Base-by-base conservation (phyloP, 2,888 invertebrate genomes). In the Leptopilina syphax region DNA sequence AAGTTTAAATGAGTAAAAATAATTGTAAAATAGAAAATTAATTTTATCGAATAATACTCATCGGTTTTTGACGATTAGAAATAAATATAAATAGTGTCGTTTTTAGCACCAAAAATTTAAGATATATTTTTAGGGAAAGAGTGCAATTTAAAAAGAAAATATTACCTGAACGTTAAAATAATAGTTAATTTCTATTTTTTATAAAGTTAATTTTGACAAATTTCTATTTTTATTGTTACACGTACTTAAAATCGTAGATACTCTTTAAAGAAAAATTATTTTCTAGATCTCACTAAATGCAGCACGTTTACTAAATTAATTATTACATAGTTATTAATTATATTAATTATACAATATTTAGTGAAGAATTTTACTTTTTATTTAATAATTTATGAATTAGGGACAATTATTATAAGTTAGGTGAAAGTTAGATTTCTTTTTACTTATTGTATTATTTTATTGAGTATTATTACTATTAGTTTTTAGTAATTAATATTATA, bases 11-110 rank as follows among this genome's bases (percentile, higher is more conserved):
- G 27, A 27, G 27, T 27, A 27, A 9, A 63, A 9, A 50, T 50
- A 50, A 3, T n/a, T 60, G 6, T 3, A 63, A 18, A 18, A 2
- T 63, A 63, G 7, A 63, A 2, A 24, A 63, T n/a, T 63, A 24
- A 63, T 63, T 63, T 63, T 63, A 63, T 63, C 24, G 9, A 63
- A 24, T 63, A 63, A 63, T 63, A 63, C 63, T 63, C 63, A 63
- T 63, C 1, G 63, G 63, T 63, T n/a, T 18, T 63, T 63, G 18
- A 24, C 24, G 63, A 8, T 63, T 4, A 63, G 34, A 34, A 63
- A 18, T 24, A 44, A 44, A 44, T 44, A 44, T 7, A 1, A 8
- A 44, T 44, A 50, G 50, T 50, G 50, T 50, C 12, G 18, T 24
- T 63, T 24, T 63, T 63, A 63, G 63, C 24, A 63, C 63, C 63